Conservation (phyloP, 1,140 invertebrate genomes). For the Ooceraea biroi region DNA sequence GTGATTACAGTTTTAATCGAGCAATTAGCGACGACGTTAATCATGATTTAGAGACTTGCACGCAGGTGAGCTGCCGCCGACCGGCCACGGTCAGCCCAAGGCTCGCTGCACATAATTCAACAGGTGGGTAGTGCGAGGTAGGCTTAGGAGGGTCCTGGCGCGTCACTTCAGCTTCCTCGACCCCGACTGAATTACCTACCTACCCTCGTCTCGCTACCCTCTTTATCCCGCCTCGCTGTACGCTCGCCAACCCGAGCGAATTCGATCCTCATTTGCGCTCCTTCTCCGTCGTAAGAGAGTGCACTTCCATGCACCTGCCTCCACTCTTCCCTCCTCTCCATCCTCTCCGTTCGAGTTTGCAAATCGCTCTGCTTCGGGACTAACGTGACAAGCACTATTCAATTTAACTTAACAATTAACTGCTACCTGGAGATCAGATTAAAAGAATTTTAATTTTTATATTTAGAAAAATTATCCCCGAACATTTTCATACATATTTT, state of each 20-base stretch:
- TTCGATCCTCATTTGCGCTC: slow-evolving; percentile 15
- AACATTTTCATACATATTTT: too few relatives aligned
- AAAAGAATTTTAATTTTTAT: too few relatives aligned
- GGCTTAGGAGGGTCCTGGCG: slow-evolving; percentile 68
- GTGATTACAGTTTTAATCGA: slow-evolving; percentile 54
- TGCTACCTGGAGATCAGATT: too few relatives aligned
- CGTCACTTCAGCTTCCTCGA: slow-evolving; percentile 66
- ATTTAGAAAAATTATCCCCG: too few relatives aligned
- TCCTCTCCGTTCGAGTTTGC: neutral
- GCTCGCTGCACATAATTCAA: slow-evolving; percentile 73
- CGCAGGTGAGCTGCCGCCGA: slow-evolving; percentile 62
- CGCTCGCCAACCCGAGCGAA: slow-evolving; percentile 34
- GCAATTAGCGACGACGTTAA: slow-evolving; percentile 40
- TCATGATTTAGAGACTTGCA: slow-evolving; percentile 67
- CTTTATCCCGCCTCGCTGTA: slow-evolving; percentile 20
- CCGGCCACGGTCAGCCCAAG: slow-evolving; percentile 52
- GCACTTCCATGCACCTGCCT: neutral
- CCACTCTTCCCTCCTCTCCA: neutral
- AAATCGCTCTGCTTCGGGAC: neutral
- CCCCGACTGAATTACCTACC: slow-evolving; percentile 65
- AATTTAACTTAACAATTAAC: too few relatives aligned
- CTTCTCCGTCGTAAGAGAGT: neutral
- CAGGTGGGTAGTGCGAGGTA: slow-evolving; percentile 76
- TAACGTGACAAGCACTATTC: neutral
- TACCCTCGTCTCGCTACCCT: slow-evolving; percentile 33